Percentiles rank a stretch among this genome's conserved stretches.
Evolutionary conservation across 2,888 invertebrate species (phyloP).

Genomic region (Zaprionus obscuricornis): DNA sequence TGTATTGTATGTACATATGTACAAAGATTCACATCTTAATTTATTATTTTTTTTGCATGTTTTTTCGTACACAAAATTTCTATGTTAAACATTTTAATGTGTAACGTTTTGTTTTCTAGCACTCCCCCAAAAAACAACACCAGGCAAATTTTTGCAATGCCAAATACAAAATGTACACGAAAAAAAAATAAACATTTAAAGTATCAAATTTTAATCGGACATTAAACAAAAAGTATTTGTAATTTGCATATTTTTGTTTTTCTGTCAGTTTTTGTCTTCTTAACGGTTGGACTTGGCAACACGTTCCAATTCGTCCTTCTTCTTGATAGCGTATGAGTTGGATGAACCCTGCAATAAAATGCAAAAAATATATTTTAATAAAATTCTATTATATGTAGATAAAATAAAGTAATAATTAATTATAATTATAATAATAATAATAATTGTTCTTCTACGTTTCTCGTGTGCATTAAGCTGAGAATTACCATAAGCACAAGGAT

Average conservation of each 20-base stretch:
- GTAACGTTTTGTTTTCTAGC: neutral
- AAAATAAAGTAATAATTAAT: too few relatives aligned
- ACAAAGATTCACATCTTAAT: too few relatives aligned
- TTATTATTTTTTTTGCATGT: too few relatives aligned
- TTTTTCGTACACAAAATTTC: too few relatives aligned
- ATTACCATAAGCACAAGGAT: conserved; percentile 77
- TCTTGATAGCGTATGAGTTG: conserved; percentile 99
- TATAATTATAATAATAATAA: neutral
- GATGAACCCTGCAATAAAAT: conserved; percentile 91
- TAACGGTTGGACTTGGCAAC: conserved; percentile 99
- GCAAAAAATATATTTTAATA: conserved; percentile 6
- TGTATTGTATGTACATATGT: neutral
- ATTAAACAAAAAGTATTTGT: conserved; percentile 55
- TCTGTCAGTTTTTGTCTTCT: conserved; percentile 76
- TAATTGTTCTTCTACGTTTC: conserved; percentile 79
- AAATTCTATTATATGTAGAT: too few relatives aligned
- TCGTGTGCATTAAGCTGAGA: conserved; percentile 66
- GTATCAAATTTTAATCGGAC: conserved; percentile 57
- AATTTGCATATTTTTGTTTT: conserved; percentile 37
- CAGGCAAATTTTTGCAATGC: conserved; percentile 34
- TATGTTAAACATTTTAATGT: neutral
- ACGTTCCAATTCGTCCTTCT: conserved; percentile 99
- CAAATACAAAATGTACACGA: conserved; percentile 46
- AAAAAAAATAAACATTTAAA: conserved; percentile 46
- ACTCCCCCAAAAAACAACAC: conserved; percentile 27